phyloP scores from a whole-genome alignment of 1,140 invertebrate species.

The Meloidogyne floridensis region DNA sequence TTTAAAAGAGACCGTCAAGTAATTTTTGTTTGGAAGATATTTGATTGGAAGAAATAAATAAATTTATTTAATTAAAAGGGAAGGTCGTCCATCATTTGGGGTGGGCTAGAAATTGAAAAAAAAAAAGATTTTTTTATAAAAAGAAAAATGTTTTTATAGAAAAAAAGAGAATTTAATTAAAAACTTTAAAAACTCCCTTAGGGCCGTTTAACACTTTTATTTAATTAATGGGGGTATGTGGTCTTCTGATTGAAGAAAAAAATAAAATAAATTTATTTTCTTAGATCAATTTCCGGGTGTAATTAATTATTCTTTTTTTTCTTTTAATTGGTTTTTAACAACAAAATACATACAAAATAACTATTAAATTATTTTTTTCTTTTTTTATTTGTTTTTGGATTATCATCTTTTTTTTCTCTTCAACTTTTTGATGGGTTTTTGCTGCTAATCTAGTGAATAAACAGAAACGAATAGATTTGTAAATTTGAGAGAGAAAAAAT shows the following conservation, averaged over 20 bases:
- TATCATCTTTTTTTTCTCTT: neutral
- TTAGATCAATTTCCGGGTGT: neutral
- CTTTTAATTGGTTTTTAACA: slow-evolving; percentile 1
- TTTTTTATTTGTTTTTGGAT: neutral
- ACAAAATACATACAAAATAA: neutral
- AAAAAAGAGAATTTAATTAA: neutral
- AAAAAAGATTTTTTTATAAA: neutral
- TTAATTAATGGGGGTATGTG: neutral
- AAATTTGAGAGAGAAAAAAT: neutral
- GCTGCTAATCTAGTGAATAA: neutral
- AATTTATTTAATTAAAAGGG: neutral
- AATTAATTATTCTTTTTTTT: neutral
- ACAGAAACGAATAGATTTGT: neutral
- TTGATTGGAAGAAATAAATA: neutral
- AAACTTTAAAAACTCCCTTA: neutral
- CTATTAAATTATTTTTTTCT: neutral
- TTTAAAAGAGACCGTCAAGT: neutral
- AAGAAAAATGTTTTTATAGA: too few relatives aligned
- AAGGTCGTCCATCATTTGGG: neutral
- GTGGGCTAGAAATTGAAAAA: neutral
- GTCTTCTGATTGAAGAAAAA: too few relatives aligned
- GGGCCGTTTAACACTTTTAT: slow-evolving; percentile 1
- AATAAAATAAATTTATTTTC: neutral
- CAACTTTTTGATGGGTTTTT: neutral
- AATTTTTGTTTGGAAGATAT: neutral